phyloP scores from a whole-genome alignment of 2,888 invertebrate species.

The Oxycera nigricornis region DNA sequence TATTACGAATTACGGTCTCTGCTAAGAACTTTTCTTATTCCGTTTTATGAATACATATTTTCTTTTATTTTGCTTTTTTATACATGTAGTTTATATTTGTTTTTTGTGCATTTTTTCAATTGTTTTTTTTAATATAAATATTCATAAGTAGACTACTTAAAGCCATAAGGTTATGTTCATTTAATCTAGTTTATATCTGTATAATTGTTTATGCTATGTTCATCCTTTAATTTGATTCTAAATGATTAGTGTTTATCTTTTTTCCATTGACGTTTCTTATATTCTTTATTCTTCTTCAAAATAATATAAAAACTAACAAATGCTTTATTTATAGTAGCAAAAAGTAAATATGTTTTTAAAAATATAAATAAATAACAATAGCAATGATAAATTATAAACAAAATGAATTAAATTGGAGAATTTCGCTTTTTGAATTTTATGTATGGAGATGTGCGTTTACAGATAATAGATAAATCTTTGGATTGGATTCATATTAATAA shows the following conservation, averaged over 20 bases:
- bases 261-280: neutral
- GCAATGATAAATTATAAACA: slow-evolving; percentile 11
- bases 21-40: neutral
- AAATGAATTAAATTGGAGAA: neutral
- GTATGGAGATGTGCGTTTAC: neutral
- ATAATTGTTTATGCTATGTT: slow-evolving; percentile 10
- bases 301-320: slow-evolving; percentile 8
- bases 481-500: neutral
- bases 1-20: slow-evolving; percentile 34
- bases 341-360: neutral
- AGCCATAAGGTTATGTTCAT: slow-evolving; percentile 28
- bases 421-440: neutral
- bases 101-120: slow-evolving; percentile 2
- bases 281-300: neutral
- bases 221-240: slow-evolving; percentile 19
- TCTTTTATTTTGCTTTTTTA: slow-evolving; percentile 2
- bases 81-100: slow-evolving; percentile 5
- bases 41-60: neutral
- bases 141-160: slow-evolving; percentile 39
- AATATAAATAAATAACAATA: slow-evolving; percentile 19
- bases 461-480: neutral
- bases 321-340: neutral
- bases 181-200: neutral
- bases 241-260: slow-evolving; percentile 10
- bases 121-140: slow-evolving; percentile 15